Evolutionary conservation across 2,888 invertebrate genomes (phyloP).

Genomic region (Hypolimnas misippus): DNA sequence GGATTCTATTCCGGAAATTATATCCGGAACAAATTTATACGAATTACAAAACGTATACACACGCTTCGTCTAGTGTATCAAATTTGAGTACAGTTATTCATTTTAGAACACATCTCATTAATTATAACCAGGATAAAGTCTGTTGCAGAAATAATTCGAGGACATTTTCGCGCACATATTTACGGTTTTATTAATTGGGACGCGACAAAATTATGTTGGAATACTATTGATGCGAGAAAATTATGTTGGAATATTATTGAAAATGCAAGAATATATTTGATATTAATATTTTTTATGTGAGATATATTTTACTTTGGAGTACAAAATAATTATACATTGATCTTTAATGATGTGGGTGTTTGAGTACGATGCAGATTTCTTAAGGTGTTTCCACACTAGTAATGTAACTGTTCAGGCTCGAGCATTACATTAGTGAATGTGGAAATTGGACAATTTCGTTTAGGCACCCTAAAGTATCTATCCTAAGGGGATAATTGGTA

Average conservation of each 20-base stretch:
- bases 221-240: neutral
- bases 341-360: too few relatives aligned
- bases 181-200: slow-evolving; percentile 7
- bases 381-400: too few relatives aligned
- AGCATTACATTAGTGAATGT: too few relatives aligned
- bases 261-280: neutral
- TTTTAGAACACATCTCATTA: slow-evolving; percentile 6
- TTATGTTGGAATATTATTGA: neutral
- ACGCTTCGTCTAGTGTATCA: neutral
- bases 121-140: neutral
- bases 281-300: too few relatives aligned
- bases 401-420: too few relatives aligned
- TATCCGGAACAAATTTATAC: neutral
- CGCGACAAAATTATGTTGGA: neutral
- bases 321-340: too few relatives aligned
- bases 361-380: too few relatives aligned
- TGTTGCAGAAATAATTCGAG: neutral
- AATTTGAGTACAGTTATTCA: neutral
- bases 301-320: too few relatives aligned
- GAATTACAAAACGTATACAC: neutral
- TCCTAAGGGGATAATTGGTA: too few relatives aligned
- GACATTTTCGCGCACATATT: neutral
- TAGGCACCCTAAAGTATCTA: too few relatives aligned
- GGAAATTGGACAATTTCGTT: too few relatives aligned
- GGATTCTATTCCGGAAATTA: too few relatives aligned